Base-by-base conservation (phyloP, 2,888 invertebrate species). In the Sarcophaga variegata region DNA sequence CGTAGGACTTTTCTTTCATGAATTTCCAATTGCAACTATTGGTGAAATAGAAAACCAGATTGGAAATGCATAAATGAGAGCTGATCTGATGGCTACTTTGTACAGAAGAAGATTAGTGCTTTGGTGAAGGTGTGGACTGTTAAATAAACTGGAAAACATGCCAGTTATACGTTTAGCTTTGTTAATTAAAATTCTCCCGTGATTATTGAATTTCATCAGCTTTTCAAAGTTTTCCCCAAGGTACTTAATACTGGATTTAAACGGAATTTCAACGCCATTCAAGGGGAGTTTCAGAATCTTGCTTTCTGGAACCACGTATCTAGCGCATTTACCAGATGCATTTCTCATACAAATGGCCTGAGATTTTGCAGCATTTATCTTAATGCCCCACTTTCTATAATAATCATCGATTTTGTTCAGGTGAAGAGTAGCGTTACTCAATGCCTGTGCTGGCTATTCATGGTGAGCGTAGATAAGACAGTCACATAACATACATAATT, bases 111-210 rank as follows among this genome's bases (percentile, higher is more conserved):
- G 25, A 12, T 63, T 63, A 10, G 22, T 63, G 8, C 14, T 22
- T 14, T 63, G 22, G 25, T 22, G 10, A 22, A 63, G 63, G 14
- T 63, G 14, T 63, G 8, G 8, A 25, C 63, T 63, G 25, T 63
- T 20, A 20, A 63, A 10, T 63, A 25, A 25, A 8, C 25, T 63
- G 22, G 63, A 63, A 63, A 63, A 63, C 22, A 63, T 63, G 8
- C 63, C 63, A 63, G 22, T 11, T 63, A 63, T 63, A 8, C 11
- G 20, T 22, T 63, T 63, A 22, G 63, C 63, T 63, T 63, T 63
- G 8, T 25, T 22, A 11, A 63, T 3, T 5, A 22, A 12, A 22
- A 63, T 63, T 27, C 27, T 27, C 27, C 27, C 27, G 5, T 27
- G 27, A 27, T 27, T 27, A 27, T 27, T 27, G 4, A 27, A 27